phyloP scores from a whole-genome alignment of 92 coral and sea anemone genomes.

The Parazoanthus atlanticus region DNA sequence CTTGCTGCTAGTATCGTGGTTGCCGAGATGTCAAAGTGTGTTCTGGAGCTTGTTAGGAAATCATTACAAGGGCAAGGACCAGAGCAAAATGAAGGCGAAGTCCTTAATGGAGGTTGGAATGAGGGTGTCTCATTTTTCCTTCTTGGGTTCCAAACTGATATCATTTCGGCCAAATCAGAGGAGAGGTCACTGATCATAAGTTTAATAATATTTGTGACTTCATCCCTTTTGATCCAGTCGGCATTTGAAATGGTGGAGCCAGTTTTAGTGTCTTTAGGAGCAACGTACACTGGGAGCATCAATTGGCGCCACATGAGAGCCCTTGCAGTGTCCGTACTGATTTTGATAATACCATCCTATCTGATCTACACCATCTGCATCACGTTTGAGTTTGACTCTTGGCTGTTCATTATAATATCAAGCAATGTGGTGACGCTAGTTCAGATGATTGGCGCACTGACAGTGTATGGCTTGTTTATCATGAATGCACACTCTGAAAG shows the following conservation, averaged over 20 bases:
- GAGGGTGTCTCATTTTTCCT: slow-evolving; percentile 82
- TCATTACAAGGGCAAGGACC: slow-evolving; percentile 55
- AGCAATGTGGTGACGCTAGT: slow-evolving; percentile 89
- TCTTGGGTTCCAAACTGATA: slow-evolving; percentile 70
- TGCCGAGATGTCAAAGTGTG: slow-evolving; percentile 66
- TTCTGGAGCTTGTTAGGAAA: slow-evolving; percentile 48
- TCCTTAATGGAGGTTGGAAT: slow-evolving; percentile 67
- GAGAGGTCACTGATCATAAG: slow-evolving; percentile 75
- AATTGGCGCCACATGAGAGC: slow-evolving; percentile 67
- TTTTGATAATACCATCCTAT: slow-evolving; percentile 71
- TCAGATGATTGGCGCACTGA: slow-evolving; percentile 75
- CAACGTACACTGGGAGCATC: slow-evolving; percentile 73
- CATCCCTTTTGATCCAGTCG: slow-evolving; percentile 82
- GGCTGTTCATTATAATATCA: slow-evolving; percentile 91
- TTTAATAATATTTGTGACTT: slow-evolving; percentile 79
- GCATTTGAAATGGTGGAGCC: slow-evolving; percentile 82
- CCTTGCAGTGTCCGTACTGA: slow-evolving; percentile 58
- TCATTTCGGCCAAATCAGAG: slow-evolving; percentile 60
- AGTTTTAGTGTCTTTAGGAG: slow-evolving; percentile 79
- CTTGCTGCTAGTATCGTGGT: slow-evolving; percentile 82
- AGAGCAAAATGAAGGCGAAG: slow-evolving; percentile 53
- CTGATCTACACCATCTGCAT: slow-evolving; percentile 73
- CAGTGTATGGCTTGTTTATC: slow-evolving; percentile 78
- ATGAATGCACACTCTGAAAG: slow-evolving; percentile 69
- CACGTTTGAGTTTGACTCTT: slow-evolving; percentile 76